These are phyloP conservation scores for Leucozona laternaria DNA, from an alignment of 2,888 invertebrate species.

Conservation along the genomic window DNA sequence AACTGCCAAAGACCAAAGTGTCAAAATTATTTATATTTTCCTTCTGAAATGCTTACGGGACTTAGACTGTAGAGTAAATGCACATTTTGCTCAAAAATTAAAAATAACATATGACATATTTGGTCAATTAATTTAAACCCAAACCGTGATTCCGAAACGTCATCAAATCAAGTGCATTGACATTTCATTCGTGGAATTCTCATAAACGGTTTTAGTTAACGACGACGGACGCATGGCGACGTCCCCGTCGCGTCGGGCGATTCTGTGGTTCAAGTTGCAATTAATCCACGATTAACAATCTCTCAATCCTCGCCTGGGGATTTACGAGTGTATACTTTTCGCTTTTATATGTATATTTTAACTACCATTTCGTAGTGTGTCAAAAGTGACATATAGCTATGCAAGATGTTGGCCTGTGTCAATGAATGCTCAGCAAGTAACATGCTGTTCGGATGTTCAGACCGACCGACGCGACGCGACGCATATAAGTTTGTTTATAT, in stretches of 20 bases:
- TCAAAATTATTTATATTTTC: too few relatives aligned
- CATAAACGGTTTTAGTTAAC: slow-evolving; percentile 22
- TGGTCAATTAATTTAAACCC: not conserved
- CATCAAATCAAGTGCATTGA: slow-evolving; percentile 61
- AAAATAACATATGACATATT: not conserved
- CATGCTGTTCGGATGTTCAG: slow-evolving; percentile 8
- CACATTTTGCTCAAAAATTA: not conserved
- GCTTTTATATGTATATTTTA: slow-evolving; percentile 10
- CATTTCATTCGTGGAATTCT: slow-evolving; percentile 51
- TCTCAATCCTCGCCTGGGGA: slow-evolving; percentile 37
- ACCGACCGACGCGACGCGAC: not conserved
- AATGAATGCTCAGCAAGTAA: slow-evolving; percentile 3
- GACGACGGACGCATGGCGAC: not conserved
- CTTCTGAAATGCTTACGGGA: too few relatives aligned
- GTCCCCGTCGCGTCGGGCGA: not conserved
- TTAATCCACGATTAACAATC: slow-evolving; percentile 69
- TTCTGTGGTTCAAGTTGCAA: slow-evolving; percentile 27
- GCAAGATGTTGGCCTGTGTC: not conserved
- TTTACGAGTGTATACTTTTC: slow-evolving; percentile 35
- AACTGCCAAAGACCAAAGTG: too few relatives aligned
- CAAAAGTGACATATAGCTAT: slow-evolving; percentile 41
- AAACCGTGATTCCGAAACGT: slow-evolving; percentile 26
- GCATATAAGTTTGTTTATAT: not conserved
- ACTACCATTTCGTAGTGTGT: slow-evolving; percentile 43
- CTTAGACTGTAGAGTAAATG: too few relatives aligned